Conservation (phyloP, 2,888 invertebrate genomes). For the Geophilus truncorum region DNA sequence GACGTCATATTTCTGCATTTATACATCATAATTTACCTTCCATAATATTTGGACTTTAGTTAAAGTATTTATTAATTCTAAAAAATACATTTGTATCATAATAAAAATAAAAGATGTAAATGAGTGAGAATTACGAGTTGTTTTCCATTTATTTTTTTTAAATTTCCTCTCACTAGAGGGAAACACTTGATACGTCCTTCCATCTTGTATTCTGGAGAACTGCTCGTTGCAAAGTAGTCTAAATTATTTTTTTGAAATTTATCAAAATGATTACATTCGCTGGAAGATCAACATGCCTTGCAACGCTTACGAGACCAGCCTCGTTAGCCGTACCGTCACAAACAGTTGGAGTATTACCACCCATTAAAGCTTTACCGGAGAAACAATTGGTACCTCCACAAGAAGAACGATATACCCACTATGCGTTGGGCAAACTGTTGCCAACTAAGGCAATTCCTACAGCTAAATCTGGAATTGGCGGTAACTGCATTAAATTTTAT, state of each 20-base stretch:
- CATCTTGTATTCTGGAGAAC: not conserved
- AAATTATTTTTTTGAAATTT: too few relatives aligned
- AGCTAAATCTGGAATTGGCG: conserved; percentile 31
- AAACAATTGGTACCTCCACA: conserved; percentile 47
- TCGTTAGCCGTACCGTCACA: conserved; percentile 62
- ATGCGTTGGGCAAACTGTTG: conserved; percentile 57
- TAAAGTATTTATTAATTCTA: too few relatives aligned
- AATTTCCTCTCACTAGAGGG: not conserved
- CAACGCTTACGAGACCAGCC: conserved; percentile 41
- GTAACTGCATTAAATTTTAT: not conserved
- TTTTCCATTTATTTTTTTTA: not conserved
- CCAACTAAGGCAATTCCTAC: conserved; percentile 59
- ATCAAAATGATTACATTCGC: conserved; percentile 43
- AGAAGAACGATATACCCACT: conserved; percentile 55
- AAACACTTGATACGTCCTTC: not conserved
- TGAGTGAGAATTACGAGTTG: not conserved
- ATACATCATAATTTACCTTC: too few relatives aligned
- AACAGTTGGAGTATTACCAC: conserved; percentile 55
- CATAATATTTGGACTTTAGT: too few relatives aligned
- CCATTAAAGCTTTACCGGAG: conserved; percentile 52
- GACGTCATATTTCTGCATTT: not conserved
- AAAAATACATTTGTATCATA: too few relatives aligned
- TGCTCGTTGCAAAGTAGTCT: not conserved
- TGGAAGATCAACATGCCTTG: conserved; percentile 41
- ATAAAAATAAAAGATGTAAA: not conserved